phyloP scores from a whole-genome alignment of 2,797 vertebrate genomes.

The Cyprinella venusta region DNA sequence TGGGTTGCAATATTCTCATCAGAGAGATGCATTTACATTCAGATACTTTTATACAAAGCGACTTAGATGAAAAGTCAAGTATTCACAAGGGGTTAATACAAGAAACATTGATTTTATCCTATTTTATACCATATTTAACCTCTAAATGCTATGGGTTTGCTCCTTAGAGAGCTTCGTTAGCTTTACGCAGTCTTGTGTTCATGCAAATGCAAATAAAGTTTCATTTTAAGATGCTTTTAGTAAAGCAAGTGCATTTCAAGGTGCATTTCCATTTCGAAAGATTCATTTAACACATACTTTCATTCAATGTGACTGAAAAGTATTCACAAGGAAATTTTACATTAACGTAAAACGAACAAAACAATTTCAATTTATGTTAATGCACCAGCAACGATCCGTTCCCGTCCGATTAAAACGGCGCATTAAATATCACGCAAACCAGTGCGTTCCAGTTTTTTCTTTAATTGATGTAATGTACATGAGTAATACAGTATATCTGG shows the following conservation, averaged over 20 bases:
- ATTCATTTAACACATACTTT: background rate
- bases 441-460: background rate
- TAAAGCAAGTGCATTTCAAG: background rate
- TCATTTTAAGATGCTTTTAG: background rate
- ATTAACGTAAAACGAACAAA: background rate
- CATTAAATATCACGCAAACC: background rate
- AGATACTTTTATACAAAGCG: background rate
- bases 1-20: background rate
- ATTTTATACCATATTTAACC: background rate
- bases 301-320: background rate
- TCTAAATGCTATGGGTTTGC: background rate
- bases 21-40: background rate
- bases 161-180: background rate
- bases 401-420: background rate
- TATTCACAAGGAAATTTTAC: background rate
- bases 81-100: background rate
- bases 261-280: too few species aligned
- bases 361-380: background rate
- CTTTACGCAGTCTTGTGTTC: background rate
- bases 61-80: background rate
- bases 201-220: background rate
- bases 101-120: background rate
- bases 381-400: background rate
- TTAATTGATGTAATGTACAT: constrained; percentile 31
- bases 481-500: constrained; percentile 13